phyloP scores from a whole-genome alignment of 2,797 vertebrate genomes.

The Loris lydekkerianus region DNA sequence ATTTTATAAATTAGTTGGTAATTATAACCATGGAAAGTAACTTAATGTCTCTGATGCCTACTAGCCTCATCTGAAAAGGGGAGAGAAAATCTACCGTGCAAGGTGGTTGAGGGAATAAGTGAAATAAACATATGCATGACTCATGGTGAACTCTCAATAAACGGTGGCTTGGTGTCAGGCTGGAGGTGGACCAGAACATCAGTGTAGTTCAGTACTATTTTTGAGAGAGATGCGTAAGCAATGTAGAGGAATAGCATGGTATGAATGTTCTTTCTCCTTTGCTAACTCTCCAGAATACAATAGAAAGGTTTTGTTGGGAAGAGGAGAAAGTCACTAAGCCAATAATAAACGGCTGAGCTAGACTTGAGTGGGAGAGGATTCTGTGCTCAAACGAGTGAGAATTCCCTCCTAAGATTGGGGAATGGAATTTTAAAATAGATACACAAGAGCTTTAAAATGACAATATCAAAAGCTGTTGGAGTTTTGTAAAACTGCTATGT shows the following conservation, averaged over 20 bases:
- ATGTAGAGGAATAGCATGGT: neutral
- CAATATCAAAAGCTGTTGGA: neutral
- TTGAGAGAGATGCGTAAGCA: neutral
- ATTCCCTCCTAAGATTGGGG: neutral
- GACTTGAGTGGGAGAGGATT: neutral
- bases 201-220: neutral
- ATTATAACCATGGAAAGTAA: neutral
- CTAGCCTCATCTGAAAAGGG: neutral
- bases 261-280: neutral
- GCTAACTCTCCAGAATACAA: neutral
- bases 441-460: slow-evolving; percentile 12
- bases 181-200: slow-evolving; percentile 38
- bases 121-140: neutral
- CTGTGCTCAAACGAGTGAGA: neutral
- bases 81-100: neutral
- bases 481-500: slow-evolving; percentile 27
- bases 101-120: neutral
- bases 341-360: neutral
- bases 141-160: neutral
- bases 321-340: neutral
- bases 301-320: neutral
- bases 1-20: neutral
- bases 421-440: slow-evolving; percentile 42
- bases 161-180: neutral
- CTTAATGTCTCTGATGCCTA: neutral